Evolutionary conservation across 2,888 invertebrate genomes (phyloP).

Genomic region (Platycheirus rosarum): DNA sequence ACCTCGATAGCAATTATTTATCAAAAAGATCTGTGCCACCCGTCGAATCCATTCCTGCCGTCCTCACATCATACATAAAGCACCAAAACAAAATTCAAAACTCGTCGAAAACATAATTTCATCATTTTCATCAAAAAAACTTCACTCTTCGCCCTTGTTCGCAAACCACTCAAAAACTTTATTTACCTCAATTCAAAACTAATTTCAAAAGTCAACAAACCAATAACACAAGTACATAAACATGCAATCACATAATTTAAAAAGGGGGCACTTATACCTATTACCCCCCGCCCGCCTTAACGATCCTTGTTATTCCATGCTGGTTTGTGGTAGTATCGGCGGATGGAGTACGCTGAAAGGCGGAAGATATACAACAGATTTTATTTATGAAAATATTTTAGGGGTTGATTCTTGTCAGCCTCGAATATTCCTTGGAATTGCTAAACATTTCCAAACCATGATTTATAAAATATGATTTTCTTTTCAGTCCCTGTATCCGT

Average conservation of each 20-base stretch:
- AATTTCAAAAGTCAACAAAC: conserved; percentile 82
- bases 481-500: conserved; percentile 46
- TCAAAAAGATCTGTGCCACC: no score
- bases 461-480: conserved; percentile 68
- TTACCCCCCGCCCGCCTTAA: conserved; percentile 52
- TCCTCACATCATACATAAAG: no score
- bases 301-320: background rate
- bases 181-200: conserved; percentile 82
- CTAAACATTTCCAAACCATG: conserved; percentile 44
- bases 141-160: conserved; percentile 39
- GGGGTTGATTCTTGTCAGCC: conserved; percentile 36
- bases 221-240: conserved; percentile 79
- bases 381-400: conserved; percentile 21
- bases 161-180: conserved; percentile 69
- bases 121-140: conserved; percentile 34
- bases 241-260: conserved; percentile 75
- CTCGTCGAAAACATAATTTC: conserved; percentile 50
- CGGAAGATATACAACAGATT: background rate
- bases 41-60: no score
- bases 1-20: no score
- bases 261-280: conserved; percentile 73
- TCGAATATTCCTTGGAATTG: background rate
- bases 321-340: background rate
- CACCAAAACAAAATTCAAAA: no score
- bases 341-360: background rate